Evolutionary conservation across 1,140 invertebrate genomes (phyloP), one percentile per base, ranked within the genome.

Genomic region (Acyrthosiphon pisum): DNA sequence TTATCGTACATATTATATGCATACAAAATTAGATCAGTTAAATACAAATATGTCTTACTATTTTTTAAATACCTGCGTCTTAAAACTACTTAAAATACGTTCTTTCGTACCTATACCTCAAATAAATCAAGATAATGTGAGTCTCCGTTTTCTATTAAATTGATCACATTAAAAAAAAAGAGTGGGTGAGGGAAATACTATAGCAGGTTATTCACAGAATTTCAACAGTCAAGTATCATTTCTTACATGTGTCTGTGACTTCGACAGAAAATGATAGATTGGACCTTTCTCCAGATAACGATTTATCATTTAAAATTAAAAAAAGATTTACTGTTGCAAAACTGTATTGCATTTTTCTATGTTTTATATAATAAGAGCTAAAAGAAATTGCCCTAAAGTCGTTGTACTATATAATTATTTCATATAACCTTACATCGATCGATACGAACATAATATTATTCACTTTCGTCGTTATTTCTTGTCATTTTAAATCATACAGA

Each of bases 241-340:
- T 22, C 7, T 20, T 48, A 48, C 83, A 22, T 41, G 26, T 46
- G 41, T 46, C 44, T 4, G 26, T 46, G 26, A n/a, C 44, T 88
- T 48, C 30, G n/a, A 88, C 48, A 35, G 48, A 8, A 89, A 53
- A 53, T 89, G 20, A 89, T 53, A 35, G 48, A 89, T 37, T n/a
- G n/a, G 35, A 53, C n/a, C n/a, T 53, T 89, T 89, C 87, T 89
- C 48, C 50, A 35, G 35, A 89, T 53, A 50, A 89, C 9, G 46
- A 53, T 89, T 89, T 89, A 48, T 87, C 84, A 37, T 46, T 46
- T 86, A 86, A 44, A 22, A 44, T 44, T 30, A 30, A 8, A 88
- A 88, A 88, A 53, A 89, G 18, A 89, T 53, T 89, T 35, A 87
- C 86, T 46, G 6, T 18, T 87, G 2, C 20, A 87, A 87, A 86